Evolutionary conservation across 2,113 vertebrate species (phyloP).

Genomic region (Trachemys scripta): DNA sequence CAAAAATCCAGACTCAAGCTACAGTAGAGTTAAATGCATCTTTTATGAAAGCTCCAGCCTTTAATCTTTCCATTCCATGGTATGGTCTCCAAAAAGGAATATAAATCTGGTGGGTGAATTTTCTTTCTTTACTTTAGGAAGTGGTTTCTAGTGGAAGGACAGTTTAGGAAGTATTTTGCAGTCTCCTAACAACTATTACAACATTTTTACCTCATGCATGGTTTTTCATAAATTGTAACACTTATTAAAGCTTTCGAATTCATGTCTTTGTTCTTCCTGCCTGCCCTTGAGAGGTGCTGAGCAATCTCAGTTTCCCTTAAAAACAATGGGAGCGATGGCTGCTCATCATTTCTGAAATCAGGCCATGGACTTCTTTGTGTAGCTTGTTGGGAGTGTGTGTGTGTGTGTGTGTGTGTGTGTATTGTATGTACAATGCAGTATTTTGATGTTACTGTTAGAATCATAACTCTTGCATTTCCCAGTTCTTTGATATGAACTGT

Average conservation of each 20-base stretch:
- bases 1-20: background rate
- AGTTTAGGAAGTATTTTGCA: background rate
- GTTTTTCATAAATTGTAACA: background rate
- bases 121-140: constrained; percentile 16
- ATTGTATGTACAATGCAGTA: fast-evolving
- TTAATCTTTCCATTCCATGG: background rate
- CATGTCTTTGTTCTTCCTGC: background rate
- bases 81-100: constrained; percentile 7
- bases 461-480: background rate
- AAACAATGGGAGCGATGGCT: background rate
- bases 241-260: background rate
- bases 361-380: fast-evolving
- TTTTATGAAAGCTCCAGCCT: background rate
- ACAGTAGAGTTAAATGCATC: constrained; percentile 23
- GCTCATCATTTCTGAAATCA: background rate
- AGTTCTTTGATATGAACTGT: background rate
- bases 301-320: fast-evolving
- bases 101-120: background rate
- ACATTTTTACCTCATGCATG: background rate
- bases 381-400: background rate
- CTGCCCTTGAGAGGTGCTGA: background rate
- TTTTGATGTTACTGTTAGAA: fast-evolving
- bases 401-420: background rate
- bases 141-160: background rate
- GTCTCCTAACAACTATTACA: background rate